phyloP scores from a whole-genome alignment of 2,797 vertebrate genomes.

The Miichthys miiuy region DNA sequence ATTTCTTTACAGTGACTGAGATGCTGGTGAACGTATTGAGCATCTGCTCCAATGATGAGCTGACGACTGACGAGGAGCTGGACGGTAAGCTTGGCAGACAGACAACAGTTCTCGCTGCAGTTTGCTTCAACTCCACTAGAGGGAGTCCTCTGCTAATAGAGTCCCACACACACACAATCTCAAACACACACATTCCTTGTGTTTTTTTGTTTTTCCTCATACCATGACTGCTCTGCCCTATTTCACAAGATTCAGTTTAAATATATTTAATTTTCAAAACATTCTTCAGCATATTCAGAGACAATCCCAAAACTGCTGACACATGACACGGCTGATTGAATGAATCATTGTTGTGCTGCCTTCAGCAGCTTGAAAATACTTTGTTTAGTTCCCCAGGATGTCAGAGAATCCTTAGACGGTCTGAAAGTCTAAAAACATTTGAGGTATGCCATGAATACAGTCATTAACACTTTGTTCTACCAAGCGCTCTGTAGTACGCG shows the following conservation, averaged over 20 bases:
- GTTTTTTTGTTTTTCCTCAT: neutral
- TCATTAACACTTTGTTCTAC: neutral
- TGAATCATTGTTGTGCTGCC: neutral
- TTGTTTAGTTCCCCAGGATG: neutral
- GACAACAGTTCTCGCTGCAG: neutral
- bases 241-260: neutral
- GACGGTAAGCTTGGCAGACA: slow-evolving; percentile 79
- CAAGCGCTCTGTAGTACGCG: accelerated
- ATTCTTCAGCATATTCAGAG: neutral
- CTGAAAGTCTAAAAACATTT: neutral
- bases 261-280: neutral
- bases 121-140: slow-evolving; percentile 54
- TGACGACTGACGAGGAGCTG: slow-evolving; percentile 88
- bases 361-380: slow-evolving; percentile 7
- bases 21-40: slow-evolving; percentile 89
- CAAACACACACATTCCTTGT: neutral
- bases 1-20: slow-evolving; percentile 83
- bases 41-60: slow-evolving; percentile 89
- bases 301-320: neutral
- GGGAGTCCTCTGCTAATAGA: slow-evolving; percentile 43
- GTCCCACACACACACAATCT: neutral
- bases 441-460: neutral
- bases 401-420: neutral
- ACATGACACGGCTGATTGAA: neutral
- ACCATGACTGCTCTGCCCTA: neutral